Evolutionary conservation across 2,888 invertebrate genomes (phyloP).

Genomic region (Malthinus flaveolus): DNA sequence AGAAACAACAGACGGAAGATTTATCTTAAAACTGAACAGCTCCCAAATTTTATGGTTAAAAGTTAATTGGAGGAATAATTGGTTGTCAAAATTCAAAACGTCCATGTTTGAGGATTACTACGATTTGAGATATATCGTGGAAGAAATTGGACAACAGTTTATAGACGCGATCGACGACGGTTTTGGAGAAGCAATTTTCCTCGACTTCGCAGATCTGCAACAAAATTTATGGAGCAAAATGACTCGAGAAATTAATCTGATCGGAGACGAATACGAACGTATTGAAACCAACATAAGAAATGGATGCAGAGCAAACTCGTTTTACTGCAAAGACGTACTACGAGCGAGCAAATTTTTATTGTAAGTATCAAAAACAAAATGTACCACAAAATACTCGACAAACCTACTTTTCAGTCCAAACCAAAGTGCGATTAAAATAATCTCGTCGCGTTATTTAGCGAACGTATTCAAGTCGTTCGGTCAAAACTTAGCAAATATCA

Average conservation of each 20-base stretch:
- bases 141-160: conserved; percentile 35
- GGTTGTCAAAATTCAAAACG: conserved; percentile 31
- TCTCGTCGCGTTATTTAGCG: no score
- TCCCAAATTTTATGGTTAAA: conserved; percentile 37
- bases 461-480: no score
- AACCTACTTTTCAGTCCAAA: not conserved
- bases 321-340: conserved; percentile 54
- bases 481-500: no score
- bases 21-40: conserved; percentile 34
- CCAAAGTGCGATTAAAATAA: not conserved
- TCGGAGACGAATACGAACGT: conserved; percentile 55
- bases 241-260: conserved; percentile 55
- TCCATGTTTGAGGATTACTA: conserved; percentile 35
- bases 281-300: conserved; percentile 52
- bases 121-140: conserved; percentile 34
- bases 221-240: conserved; percentile 29
- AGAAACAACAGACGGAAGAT: conserved; percentile 30
- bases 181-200: conserved; percentile 31
- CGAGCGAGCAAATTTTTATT: not conserved
- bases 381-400: not conserved
- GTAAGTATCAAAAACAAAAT: conserved; percentile 13
- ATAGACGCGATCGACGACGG: conserved; percentile 36
- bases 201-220: conserved; percentile 18
- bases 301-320: conserved; percentile 54
- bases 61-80: conserved; percentile 29